Conservation (phyloP, 2,888 invertebrate species). For the Nowickia ferox region DNA sequence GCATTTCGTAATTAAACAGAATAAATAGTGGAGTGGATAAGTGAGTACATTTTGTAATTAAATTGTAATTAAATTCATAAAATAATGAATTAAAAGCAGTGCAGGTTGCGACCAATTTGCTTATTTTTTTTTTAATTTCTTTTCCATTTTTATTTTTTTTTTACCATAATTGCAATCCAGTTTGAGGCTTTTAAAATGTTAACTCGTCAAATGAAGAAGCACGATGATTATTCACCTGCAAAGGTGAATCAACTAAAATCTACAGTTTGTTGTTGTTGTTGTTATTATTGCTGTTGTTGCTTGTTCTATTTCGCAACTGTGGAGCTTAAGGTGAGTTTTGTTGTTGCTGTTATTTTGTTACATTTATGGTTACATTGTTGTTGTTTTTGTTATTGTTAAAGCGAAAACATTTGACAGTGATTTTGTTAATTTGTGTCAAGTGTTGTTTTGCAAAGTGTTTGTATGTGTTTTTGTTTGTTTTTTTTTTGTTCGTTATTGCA, state of each 20-base stretch:
- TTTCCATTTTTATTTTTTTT: conserved; percentile 38
- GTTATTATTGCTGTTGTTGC: conserved; percentile 31
- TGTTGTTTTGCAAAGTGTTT: conserved; percentile 46
- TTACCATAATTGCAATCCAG: conserved; percentile 83
- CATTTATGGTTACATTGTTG: conserved; percentile 29
- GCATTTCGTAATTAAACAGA: not conserved
- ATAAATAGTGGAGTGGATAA: conserved; percentile 4
- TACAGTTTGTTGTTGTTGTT: conserved; percentile 15
- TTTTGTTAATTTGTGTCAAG: conserved; percentile 62
- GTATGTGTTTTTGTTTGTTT: conserved; percentile 56
- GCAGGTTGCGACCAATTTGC: conserved; percentile 28
- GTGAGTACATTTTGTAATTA: conserved; percentile 28
- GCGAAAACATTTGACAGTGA: conserved; percentile 60
- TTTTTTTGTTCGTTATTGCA: conserved; percentile 58
- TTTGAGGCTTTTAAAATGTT: conserved; percentile 80
- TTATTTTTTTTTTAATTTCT: not conserved
- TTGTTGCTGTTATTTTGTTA: conserved; percentile 13
- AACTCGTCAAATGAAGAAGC: conserved; percentile 73
- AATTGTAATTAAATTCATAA: conserved; percentile 43
- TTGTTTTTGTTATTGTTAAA: conserved; percentile 35
- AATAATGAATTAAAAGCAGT: conserved; percentile 55
- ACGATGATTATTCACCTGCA: conserved; percentile 41
- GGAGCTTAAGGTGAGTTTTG: conserved; percentile 46
- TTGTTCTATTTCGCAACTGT: conserved; percentile 43
- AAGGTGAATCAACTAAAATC: conserved; percentile 56